Evolutionary conservation across 2,888 invertebrate genomes (phyloP).

Genomic region (Erebia ligea): DNA sequence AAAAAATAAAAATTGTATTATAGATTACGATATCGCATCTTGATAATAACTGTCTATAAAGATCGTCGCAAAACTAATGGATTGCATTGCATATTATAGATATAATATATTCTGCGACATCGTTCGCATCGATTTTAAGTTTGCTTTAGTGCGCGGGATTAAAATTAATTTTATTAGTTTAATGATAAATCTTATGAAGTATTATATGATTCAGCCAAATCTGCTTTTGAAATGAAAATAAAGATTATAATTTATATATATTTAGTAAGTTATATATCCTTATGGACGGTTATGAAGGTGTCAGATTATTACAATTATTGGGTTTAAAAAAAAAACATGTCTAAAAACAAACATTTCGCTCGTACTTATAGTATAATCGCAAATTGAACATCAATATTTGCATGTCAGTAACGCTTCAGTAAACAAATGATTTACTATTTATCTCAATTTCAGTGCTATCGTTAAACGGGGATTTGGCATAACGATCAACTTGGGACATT

Average conservation of each 20-base stretch:
- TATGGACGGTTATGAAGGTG: background rate
- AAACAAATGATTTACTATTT: conserved; percentile 22
- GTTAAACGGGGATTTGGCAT: conserved; percentile 19
- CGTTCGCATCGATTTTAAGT: too few relatives aligned
- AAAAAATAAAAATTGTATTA: too few relatives aligned
- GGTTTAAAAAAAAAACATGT: background rate
- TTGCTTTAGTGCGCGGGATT: too few relatives aligned
- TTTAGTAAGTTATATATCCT: background rate
- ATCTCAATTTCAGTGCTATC: conserved; percentile 10
- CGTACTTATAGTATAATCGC: background rate
- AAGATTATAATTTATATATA: background rate
- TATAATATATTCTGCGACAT: too few relatives aligned
- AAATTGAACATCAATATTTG: conserved; percentile 27
- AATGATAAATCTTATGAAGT: too few relatives aligned
- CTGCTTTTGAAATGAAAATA: too few relatives aligned
- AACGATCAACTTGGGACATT: background rate
- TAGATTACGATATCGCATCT: too few relatives aligned
- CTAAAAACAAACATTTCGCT: conserved; percentile 11
- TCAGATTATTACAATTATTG: background rate
- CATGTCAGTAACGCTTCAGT: conserved; percentile 32
- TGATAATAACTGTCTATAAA: background rate
- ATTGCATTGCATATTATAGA: too few relatives aligned
- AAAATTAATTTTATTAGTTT: too few relatives aligned
- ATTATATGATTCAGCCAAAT: too few relatives aligned
- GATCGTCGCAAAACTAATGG: too few relatives aligned